These are phyloP conservation scores for Carcharodon carcharias DNA, from an alignment of 2,797 vertebrate genomes.

Conservation along the genomic window DNA sequence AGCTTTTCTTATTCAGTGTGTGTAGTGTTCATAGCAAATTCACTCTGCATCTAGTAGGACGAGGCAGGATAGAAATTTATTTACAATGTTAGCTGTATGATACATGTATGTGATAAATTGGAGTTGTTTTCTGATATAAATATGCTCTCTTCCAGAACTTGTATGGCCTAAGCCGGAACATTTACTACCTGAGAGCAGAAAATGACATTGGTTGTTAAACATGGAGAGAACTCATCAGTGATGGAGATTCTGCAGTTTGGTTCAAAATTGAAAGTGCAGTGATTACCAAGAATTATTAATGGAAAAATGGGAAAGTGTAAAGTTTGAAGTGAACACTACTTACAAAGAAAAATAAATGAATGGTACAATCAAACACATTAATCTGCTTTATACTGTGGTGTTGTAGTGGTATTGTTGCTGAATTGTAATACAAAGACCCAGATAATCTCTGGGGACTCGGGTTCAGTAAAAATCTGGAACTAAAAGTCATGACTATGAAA, in stretches of 20 bases:
- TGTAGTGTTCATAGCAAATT: background rate
- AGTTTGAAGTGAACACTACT: background rate
- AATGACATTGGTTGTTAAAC: background rate
- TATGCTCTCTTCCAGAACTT: conserved; percentile 19
- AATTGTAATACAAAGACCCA: too few relatives aligned
- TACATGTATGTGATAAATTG: background rate
- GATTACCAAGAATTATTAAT: background rate
- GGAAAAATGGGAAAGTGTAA: background rate
- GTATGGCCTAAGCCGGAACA: conserved; percentile 2
- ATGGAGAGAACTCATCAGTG: background rate
- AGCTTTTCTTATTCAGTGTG: background rate
- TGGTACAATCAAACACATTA: background rate
- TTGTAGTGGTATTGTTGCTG: background rate
- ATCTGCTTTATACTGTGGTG: background rate
- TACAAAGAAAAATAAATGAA: background rate
- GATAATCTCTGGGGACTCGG: too few relatives aligned
- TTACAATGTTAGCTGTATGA: background rate
- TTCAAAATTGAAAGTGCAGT: background rate
- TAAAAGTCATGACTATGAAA: too few relatives aligned
- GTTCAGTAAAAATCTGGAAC: too few relatives aligned
- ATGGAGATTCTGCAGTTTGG: background rate
- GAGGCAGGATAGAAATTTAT: background rate
- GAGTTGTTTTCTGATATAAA: background rate
- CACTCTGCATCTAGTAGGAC: background rate
- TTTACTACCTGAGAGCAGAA: background rate